These are phyloP conservation scores for Conger conger DNA, from an alignment of 2,113 vertebrate species.

Conservation along the genomic window DNA sequence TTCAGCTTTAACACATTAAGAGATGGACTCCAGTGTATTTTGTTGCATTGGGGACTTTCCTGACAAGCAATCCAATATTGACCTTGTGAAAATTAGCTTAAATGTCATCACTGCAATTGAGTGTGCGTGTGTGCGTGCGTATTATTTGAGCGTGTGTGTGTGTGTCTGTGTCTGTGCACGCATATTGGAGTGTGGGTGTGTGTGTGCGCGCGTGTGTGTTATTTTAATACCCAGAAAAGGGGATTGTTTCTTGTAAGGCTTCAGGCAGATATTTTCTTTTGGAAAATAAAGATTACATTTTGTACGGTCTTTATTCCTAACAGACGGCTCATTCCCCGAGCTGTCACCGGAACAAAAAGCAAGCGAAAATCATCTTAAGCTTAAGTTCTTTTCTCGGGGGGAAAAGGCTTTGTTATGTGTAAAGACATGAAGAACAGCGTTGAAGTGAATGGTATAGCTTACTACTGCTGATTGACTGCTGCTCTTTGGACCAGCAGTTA, in stretches of 20 bases:
- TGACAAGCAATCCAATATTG: too few species aligned
- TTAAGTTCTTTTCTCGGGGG: neutral
- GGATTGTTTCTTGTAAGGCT: neutral
- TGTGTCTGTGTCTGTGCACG: too few species aligned
- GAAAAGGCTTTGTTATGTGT: neutral
- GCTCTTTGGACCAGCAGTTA: constrained; percentile 14
- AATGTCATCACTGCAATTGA: neutral
- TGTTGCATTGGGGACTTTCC: too few species aligned
- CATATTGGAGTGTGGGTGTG: too few species aligned
- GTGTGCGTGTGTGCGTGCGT: neutral
- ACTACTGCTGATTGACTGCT: constrained; percentile 1
- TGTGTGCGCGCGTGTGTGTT: constrained; percentile 6
- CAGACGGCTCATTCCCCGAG: neutral
- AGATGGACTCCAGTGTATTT: neutral
- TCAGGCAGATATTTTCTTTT: neutral
- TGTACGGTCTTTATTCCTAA: neutral
- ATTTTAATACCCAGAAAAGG: neutral
- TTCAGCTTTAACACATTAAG: neutral
- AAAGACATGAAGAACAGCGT: neutral
- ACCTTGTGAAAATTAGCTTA: neutral
- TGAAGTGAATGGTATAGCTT: neutral
- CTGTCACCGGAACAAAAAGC: constrained; percentile 6
- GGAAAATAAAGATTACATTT: constrained; percentile 9
- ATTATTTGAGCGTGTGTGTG: neutral
- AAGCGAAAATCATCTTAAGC: constrained; percentile 2